Base-by-base conservation (phyloP, 2,113 vertebrate genomes). In the Upupa epops region DNA sequence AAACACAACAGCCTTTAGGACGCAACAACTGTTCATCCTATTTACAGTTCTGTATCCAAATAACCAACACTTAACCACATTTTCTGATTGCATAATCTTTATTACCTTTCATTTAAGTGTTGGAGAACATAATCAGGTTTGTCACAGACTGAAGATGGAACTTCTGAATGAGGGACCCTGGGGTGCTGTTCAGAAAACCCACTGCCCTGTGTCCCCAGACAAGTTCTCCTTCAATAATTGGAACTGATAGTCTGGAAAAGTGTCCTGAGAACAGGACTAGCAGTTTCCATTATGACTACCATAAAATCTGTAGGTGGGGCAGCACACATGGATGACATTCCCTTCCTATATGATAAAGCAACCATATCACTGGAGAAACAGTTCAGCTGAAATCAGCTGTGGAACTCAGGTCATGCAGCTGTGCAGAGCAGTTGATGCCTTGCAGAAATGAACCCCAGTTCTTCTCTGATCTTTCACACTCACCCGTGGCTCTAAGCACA, bases 381-480 rank as follows among this genome's bases (percentile, higher is more conserved):
- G 32, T n/a, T 74, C 32, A 36, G 45, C 36, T 68, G 54, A 7
- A 17, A 28, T 17, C 3, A 68, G 11, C 31, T 75, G 14, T 42
- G 40, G 63, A 64, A 66, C 63, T 19, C 63, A 69, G 59, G 54
- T 8, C 3, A 10, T 61, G 17, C 89, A 58, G 21, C 61, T 72
- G 40, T 2, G 9, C 58, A 82, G 36, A 5, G n/a, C 59, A 21
- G 22, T 36, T 76, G 34, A 22, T 94, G 70, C 74, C 63, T 66
- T 91, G 71, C 63, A 66, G 64, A 73, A 75, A 28, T 34, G 89
- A 93, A 32, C 78, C 63, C 10, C 40, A 72, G 81, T 32, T 83
- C 89, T 94, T 77, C 85, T 87, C 78, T 92, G 87, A 94, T 91
- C 93, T 95, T 89, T 91, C 89, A 89, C 60, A 52, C 75, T 93